Conservation (phyloP, 1,140 invertebrate genomes). For the Octopus sinensis region DNA sequence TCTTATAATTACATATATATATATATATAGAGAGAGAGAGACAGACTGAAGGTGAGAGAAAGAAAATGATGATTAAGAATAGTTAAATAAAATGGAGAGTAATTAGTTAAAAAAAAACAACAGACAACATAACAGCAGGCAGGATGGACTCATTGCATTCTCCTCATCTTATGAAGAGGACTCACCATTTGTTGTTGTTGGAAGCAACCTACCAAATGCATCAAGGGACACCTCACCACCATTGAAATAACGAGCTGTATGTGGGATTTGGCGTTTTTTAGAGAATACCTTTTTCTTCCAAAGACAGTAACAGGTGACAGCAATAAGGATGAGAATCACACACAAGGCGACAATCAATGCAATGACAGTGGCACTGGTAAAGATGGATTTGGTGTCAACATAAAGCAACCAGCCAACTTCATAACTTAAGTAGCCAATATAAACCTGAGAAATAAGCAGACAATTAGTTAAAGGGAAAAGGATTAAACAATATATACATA, state of each 20-base stretch:
- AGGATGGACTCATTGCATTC: background rate
- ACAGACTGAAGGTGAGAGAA: no score
- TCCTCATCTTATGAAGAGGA: background rate
- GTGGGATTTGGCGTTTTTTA: background rate
- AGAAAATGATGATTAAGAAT: background rate
- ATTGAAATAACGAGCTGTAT: background rate
- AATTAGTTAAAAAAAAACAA: background rate
- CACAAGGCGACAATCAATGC: conserved; percentile 29
- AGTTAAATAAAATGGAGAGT: background rate
- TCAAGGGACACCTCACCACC: background rate
- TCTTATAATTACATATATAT: no score
- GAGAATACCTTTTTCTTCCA: conserved; percentile 24
- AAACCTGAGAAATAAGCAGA: conserved; percentile 32
- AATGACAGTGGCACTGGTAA: background rate
- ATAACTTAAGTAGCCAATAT: conserved; percentile 36
- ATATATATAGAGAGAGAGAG: no score
- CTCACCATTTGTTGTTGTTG: background rate
- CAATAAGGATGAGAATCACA: conserved; percentile 31
- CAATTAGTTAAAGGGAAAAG: background rate
- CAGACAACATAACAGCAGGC: background rate
- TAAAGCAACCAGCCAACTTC: conserved; percentile 40
- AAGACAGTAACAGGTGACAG: conserved; percentile 36
- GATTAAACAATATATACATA: background rate
- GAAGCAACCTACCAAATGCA: background rate
- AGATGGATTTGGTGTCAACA: background rate